Percentiles rank a stretch among this genome's conserved stretches.
phyloP scores from a whole-genome alignment of 2,888 invertebrate species.

The Sinodicranocentrus sp. region DNA sequence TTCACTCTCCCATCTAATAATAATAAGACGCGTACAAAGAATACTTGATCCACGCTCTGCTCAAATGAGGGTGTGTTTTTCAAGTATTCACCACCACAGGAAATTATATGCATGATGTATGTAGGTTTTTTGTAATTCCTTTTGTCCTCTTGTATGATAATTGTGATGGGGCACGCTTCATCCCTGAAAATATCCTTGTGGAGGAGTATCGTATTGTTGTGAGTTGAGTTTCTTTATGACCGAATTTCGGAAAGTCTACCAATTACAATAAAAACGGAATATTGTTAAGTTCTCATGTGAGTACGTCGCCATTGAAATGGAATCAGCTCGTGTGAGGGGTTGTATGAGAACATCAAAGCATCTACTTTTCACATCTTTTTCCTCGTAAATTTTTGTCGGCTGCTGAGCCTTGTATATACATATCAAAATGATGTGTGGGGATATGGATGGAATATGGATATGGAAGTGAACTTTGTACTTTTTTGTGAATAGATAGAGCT shows the following conservation, averaged over 20 bases:
- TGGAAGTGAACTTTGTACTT: too few species aligned
- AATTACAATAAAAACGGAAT: slow-evolving; percentile 7
- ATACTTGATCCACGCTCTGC: too few species aligned
- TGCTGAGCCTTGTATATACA: too few species aligned
- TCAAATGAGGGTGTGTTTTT: slow-evolving; percentile 26
- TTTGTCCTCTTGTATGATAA: slow-evolving; percentile 33
- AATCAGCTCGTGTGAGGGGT: too few species aligned
- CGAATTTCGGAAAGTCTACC: slow-evolving; percentile 8
- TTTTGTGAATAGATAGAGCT: not conserved
- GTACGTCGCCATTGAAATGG: too few species aligned
- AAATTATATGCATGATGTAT: slow-evolving; percentile 49
- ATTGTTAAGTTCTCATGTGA: too few species aligned
- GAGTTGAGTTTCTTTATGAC: not conserved
- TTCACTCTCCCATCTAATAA: slow-evolving; percentile 13
- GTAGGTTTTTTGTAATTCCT: slow-evolving; percentile 18
- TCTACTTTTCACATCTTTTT: too few species aligned
- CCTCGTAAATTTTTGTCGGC: too few species aligned
- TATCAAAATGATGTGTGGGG: too few species aligned
- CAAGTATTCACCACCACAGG: slow-evolving; percentile 59
- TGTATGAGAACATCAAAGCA: too few species aligned
- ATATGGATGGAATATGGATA: slow-evolving; percentile 6
- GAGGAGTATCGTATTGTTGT: too few species aligned
- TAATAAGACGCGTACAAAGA: not conserved
- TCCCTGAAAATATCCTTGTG: not conserved
- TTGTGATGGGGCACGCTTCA: slow-evolving; percentile 43